Base-by-base conservation (phyloP, 2,113 vertebrate species). In the Sminthopsis crassicaudata region DNA sequence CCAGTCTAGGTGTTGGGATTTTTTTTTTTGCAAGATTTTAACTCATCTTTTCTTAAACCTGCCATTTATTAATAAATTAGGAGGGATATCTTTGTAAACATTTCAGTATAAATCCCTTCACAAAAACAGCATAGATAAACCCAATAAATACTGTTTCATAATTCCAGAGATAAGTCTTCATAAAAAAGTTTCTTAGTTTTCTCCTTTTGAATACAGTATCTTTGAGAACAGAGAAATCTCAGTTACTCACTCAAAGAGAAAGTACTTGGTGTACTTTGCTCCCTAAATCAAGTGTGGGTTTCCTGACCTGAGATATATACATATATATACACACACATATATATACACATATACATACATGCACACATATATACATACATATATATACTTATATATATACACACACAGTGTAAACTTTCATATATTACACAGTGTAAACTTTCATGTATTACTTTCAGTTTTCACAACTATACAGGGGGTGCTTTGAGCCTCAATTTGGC, bases 51-150 rank as follows among this genome's bases (percentile, higher is more conserved):
- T 97, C 57, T 91, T 92, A 67, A 42, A 14, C 52, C 89, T 26
- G 54, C 94, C 52, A 94, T 92, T 48, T 96, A 93, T 96, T 96
- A 92, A 94, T 91, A 92, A 93, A 91, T 91, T 90, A 46, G 67
- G n/a, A 96, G 51, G 6, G 30, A 93, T 54, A 54, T 93, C 54
- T 95, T 93, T 92, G 6, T 19, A 94, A 94, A 94, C 76, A 92
- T 19, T 46, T n/a, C 76, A 57, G 91, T 92, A 93, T 52, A 89
- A 26, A 89, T 55, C 51, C 57, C 60, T 92, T 90, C 42, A 94
- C 91, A 95, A 91, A 93, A 4, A 48, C 92, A 60, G 60, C 9
- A 7, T 46, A 52, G 23, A 89, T 91, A 52, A 14, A 46, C 51
- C 12, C 55, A 42, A 46, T 54, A 51, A 89, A 57, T 91, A 91